Base-by-base conservation (phyloP, 2,113 vertebrate genomes). In the Oncorhynchus gorbuscha region DNA sequence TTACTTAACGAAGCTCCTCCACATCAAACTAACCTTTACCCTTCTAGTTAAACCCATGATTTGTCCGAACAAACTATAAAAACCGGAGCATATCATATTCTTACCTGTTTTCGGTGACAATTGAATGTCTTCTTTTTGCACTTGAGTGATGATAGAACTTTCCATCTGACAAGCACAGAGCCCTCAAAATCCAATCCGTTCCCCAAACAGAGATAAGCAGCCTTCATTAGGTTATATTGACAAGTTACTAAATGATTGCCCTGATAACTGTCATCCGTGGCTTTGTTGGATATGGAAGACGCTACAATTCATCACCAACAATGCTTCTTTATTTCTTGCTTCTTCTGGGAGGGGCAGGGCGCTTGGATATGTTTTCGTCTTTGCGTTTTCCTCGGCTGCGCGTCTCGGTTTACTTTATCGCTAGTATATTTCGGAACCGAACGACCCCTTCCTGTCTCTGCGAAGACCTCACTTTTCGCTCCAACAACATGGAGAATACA, bases 401-500 rank as follows among this genome's bases (percentile, higher is more conserved):
- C 58, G 85, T 86, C 74, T 71, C 84, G 68, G 71, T 83, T 90
- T 83, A 85, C 76, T 79, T 61, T 81, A 69, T 81, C 84, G 78
- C 84, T 79, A 88, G 82, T 89, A 87, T 82, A 68, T 86, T 82
- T 79, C 82, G 9, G 39, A 45, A 45, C 65, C 59, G 45, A 70
- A 76, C 84, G 78, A 81, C 89, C 79, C 87, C 81, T 88, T 86
- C 66, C 61, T 49, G 76, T 82, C 82, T 82, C 82, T 76, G 89
- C 85, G 86, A 89, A 89, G 85, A 83, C 90, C 83, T 89, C 85
- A 89, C 93, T 93, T 93, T 91, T 89, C 51, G 94, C 93, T 94
- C 84, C 94, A 95, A 96, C 95, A 96, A 96, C 96, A 96, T 96
- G 95, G 95, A 97, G 96, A 96, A 95, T 93, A 92, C 95, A 93